Evolutionary conservation across 2,113 vertebrate species (phyloP).

Genomic region (Xenopus borealis): DNA sequence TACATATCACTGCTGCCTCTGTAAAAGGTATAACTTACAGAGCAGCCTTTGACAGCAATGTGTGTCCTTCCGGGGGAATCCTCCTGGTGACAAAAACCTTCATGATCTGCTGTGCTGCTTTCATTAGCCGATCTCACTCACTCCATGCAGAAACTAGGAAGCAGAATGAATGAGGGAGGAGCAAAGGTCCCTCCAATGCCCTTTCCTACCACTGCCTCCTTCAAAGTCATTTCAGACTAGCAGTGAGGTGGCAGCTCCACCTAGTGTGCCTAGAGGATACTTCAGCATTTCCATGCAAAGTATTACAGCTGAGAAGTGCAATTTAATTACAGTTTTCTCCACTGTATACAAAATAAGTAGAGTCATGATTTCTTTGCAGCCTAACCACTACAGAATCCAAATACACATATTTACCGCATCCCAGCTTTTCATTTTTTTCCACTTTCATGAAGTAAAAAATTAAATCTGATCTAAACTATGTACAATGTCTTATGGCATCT

Average conservation of each 20-base stretch:
- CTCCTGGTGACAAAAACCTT: constrained; percentile 79
- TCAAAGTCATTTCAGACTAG: background rate
- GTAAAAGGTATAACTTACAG: constrained; percentile 59
- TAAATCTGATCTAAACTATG: too few species aligned
- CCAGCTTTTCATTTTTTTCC: too few species aligned
- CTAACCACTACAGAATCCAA: too few species aligned
- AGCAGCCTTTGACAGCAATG: constrained; percentile 62
- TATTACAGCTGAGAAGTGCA: too few species aligned
- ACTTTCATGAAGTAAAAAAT: too few species aligned
- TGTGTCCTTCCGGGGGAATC: constrained; percentile 75
- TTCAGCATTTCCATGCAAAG: too few species aligned
- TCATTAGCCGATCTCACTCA: constrained; percentile 24
- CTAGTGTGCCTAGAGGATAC: background rate
- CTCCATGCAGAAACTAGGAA: background rate
- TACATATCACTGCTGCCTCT: too few species aligned
- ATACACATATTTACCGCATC: too few species aligned
- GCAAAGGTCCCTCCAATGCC: background rate
- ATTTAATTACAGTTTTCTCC: too few species aligned
- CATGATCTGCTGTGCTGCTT: constrained; percentile 57
- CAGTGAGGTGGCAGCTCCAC: background rate
- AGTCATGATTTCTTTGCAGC: too few species aligned
- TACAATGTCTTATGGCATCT: too few species aligned
- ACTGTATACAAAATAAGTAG: too few species aligned
- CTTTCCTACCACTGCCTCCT: background rate
- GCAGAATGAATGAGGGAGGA: background rate